phyloP scores from a whole-genome alignment of 2,113 vertebrate genomes.

The Ochotona princeps region DNA sequence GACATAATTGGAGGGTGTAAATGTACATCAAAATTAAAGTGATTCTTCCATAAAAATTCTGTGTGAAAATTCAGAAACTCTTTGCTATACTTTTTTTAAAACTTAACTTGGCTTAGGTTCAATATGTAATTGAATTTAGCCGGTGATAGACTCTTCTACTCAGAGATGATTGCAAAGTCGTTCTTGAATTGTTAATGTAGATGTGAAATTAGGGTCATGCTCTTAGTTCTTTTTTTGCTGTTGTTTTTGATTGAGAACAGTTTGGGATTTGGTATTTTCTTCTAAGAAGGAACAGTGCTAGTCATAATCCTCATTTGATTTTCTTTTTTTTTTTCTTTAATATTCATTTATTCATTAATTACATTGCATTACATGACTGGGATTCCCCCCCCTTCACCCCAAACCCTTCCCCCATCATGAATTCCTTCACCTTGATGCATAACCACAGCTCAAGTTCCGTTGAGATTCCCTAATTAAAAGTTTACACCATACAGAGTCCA shows the following conservation, averaged over 20 bases:
- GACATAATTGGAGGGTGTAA: constrained; percentile 27
- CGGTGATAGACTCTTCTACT: constrained; percentile 45
- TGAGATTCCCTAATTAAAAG: no score
- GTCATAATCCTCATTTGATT: constrained; percentile 33
- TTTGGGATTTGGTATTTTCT: constrained; percentile 36
- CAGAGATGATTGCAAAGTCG: constrained; percentile 9
- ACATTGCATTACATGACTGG: no score
- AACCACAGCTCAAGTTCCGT: no score
- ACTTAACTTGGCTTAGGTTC: constrained; percentile 40
- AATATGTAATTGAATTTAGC: constrained; percentile 55
- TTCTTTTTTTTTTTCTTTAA: no score
- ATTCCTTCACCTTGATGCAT: no score
- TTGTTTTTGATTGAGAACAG: constrained; percentile 57
- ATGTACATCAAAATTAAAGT: constrained; percentile 30
- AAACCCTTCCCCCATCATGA: no score
- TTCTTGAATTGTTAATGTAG: constrained; percentile 55
- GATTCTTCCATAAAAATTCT: neutral
- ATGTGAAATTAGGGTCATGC: constrained; percentile 61
- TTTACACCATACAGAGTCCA: no score
- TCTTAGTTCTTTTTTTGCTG: constrained; percentile 49
- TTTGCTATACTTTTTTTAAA: neutral
- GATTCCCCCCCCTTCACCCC: no score
- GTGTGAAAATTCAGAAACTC: constrained; percentile 40
- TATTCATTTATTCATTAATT: no score
- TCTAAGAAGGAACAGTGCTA: neutral